Percentiles rank a stretch among this genome's conserved stretches.
phyloP scores from a whole-genome alignment of 2,888 invertebrate genomes.

The Drosophila dives region DNA sequence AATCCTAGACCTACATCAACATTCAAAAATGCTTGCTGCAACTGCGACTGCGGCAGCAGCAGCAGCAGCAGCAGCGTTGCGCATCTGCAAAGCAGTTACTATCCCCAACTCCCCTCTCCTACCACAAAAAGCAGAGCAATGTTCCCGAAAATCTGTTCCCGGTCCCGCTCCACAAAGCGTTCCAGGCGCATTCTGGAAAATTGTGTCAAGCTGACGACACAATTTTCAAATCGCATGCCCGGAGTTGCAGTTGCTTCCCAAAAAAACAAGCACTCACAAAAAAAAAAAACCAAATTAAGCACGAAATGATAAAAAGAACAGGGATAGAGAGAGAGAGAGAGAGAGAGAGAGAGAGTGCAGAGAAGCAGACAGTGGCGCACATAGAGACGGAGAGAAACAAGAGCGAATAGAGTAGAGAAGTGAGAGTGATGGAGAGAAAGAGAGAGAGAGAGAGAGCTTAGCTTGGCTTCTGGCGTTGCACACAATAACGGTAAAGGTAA shows the following conservation, averaged over 20 bases:
- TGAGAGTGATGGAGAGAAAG: conserved; percentile 15
- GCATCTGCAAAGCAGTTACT: conserved; percentile 63
- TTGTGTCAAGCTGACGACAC: conserved; percentile 83
- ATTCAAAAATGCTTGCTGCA: conserved; percentile 51
- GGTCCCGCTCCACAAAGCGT: conserved; percentile 50
- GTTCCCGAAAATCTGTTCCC: conserved; percentile 45
- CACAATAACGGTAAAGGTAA: conserved; percentile 71
- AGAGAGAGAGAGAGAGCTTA: conserved; percentile 22
- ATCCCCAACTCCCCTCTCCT: not conserved
- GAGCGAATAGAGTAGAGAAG: conserved; percentile 12
- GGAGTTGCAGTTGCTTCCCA: conserved; percentile 69
- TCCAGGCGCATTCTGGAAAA: conserved; percentile 83
- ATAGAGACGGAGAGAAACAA: conserved; percentile 6
- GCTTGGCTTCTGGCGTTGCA: conserved; percentile 61
- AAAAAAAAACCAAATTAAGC: conserved; percentile 18
- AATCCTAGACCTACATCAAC: conserved; percentile 84
- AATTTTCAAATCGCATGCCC: conserved; percentile 80
- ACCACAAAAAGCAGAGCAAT: conserved; percentile 9
- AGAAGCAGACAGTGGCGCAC: conserved; percentile 14
- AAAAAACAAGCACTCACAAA: conserved; percentile 14
- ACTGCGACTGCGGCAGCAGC: conserved; percentile 4
- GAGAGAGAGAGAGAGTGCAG: conserved; percentile 19
- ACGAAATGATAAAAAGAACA: conserved; percentile 8
- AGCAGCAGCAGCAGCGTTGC: conserved; percentile 24
- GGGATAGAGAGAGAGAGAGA: conserved; percentile 14